Base-by-base conservation (phyloP, 2,797 vertebrate genomes). In the Orestias chungarensis region DNA sequence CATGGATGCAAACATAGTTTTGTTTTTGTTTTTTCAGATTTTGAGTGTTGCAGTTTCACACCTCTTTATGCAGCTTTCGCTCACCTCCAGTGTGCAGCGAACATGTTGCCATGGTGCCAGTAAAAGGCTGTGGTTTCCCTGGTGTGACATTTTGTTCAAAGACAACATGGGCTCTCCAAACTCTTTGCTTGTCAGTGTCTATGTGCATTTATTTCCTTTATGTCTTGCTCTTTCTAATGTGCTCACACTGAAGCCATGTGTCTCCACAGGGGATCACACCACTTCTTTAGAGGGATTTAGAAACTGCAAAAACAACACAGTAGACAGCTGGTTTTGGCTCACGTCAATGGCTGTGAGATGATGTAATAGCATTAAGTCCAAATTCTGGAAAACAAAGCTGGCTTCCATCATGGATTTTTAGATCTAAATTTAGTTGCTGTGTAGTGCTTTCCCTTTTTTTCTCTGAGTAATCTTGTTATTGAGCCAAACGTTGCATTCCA, bases 61-160 rank as follows among this genome's bases (percentile, higher is more conserved):
- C 83, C 82, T 85, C 69, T 78, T 70, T 84, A 54, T 42, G 27
- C 68, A 66, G 43, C 47, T 76, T 82, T 82, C 69, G 59, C 40
- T 66, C 70, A 73, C 46, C 65, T 75, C 54, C 70, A 31, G n/a
- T 61, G 69, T 79, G 55, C 76, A 81, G 50, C 14, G 61, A 84
- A 38, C 75, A 40, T 42, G 89, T 90, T 90, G 87, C 87, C 87
- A 92, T 90, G 88, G 88, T 75, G 82, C 79, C 87, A 54, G 47
- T 70, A 73, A 80, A 85, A 82, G 72, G 68, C 61, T 83, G 62
- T 82, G 73, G 78, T 86, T 64, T 75, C 40, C 66, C 67, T 61
- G 64, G 84, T 83, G 81, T 85, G 81, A 75, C 81, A 71, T 82
- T 85, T 83, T 83, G 70, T 87, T 85, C 80, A 81, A 64, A 85